phyloP scores from a whole-genome alignment of 2,113 vertebrate species.

The Sorex araneus region DNA sequence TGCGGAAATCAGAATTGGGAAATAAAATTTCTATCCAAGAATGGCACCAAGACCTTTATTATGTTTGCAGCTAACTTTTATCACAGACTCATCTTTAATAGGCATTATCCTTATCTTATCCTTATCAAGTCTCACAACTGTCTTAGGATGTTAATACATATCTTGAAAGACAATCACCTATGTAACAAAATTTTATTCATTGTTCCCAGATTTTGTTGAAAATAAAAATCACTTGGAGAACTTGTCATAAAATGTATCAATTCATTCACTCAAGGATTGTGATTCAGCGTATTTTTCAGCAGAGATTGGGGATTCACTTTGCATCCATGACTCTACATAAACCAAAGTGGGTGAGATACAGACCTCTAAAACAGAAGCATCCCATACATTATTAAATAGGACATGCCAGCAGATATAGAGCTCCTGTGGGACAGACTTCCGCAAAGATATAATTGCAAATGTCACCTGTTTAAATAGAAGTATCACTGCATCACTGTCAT shows the following conservation, averaged over 20 bases:
- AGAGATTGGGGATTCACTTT: not conserved
- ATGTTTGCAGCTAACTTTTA: not conserved
- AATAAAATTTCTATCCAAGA: not conserved
- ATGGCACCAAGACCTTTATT: not conserved
- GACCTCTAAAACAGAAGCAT: not conserved
- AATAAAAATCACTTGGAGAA: not conserved
- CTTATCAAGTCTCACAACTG: not conserved
- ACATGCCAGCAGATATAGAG: not conserved
- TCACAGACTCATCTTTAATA: not conserved
- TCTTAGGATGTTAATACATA: not conserved
- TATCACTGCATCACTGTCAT: no score
- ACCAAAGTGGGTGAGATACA: not conserved
- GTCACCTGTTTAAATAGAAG: not conserved
- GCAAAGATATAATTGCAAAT: not conserved
- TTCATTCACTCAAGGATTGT: not conserved
- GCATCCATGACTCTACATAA: not conserved
- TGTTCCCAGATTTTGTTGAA: not conserved
- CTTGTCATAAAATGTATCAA: not conserved
- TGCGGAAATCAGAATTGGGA: conserved; percentile 4
- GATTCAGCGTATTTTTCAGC: not conserved
- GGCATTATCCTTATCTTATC: not conserved
- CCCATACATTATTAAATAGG: not conserved
- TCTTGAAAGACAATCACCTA: not conserved
- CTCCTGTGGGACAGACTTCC: not conserved
- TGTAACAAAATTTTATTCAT: not conserved